Conservation (phyloP, 92 coral and sea anemone species). For the Palythoa caribaeorum region DNA sequence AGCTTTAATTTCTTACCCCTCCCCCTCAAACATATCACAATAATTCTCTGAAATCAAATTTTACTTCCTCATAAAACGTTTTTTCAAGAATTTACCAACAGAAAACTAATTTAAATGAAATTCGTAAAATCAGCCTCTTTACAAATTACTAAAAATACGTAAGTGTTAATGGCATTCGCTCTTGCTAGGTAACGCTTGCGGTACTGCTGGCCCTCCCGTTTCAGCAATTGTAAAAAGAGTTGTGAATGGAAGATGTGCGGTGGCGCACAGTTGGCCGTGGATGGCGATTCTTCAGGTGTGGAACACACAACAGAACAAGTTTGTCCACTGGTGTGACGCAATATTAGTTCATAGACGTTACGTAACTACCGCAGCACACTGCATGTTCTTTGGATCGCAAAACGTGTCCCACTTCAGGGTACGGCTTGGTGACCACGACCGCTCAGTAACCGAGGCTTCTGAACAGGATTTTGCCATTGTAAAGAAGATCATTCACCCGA, state of each 20-base stretch:
- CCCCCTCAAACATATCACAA: no score
- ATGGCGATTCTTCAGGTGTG: constrained; percentile 1
- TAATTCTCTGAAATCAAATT: no score
- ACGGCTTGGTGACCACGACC: constrained; percentile 25
- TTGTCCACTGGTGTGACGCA: constrained; percentile 30
- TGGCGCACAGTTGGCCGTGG: constrained; percentile 34
- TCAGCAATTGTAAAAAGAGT: not conserved
- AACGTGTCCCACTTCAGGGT: constrained; percentile 32
- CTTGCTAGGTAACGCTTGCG: not conserved
- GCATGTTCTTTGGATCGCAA: constrained; percentile 37
- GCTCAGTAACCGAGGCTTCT: constrained; percentile 26
- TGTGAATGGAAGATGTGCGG: constrained; percentile 6
- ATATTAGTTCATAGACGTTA: not conserved
- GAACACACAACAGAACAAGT: not conserved
- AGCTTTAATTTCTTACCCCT: no score
- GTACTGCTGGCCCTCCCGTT: not conserved
- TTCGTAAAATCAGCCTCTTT: no score
- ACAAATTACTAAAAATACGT: no score
- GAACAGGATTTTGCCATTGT: constrained; percentile 22
- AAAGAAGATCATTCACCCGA: constrained; percentile 8
- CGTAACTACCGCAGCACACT: constrained; percentile 32
- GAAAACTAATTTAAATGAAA: no score
- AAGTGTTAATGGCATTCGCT: no score
- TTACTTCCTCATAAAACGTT: no score
- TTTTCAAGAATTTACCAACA: no score